These are phyloP conservation scores for Lepus oiostolus DNA, from an alignment of 2,797 vertebrate genomes.

Conservation along the genomic window DNA sequence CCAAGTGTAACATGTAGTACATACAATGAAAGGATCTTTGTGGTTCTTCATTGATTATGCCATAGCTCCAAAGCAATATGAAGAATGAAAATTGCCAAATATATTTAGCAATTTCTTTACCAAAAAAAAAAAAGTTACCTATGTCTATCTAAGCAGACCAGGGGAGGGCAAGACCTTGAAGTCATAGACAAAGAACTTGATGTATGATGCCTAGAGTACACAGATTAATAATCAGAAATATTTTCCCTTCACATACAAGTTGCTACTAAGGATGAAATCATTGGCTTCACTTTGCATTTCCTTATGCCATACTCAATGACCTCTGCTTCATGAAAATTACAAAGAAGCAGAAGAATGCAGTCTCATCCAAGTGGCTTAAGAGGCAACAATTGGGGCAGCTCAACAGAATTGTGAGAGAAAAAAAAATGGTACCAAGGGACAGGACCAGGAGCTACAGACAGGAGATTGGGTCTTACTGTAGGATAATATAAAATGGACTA, in stretches of 20 bases:
- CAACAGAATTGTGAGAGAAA: neutral
- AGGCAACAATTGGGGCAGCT: neutral
- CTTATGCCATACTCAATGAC: neutral
- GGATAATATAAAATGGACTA: neutral
- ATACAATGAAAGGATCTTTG: neutral
- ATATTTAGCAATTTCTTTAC: neutral
- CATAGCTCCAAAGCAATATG: neutral
- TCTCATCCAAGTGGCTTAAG: neutral
- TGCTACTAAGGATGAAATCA: neutral
- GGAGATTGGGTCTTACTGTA: neutral
- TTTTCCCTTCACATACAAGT: neutral
- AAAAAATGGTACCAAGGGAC: neutral
- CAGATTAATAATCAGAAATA: constrained; percentile 30
- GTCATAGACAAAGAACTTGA: neutral
- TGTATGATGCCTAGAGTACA: neutral
- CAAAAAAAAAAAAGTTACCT: too few relatives aligned
- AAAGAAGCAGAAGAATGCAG: neutral
- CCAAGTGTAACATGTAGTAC: neutral
- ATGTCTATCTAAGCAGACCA: neutral
- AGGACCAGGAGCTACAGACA: neutral
- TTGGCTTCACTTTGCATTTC: neutral
- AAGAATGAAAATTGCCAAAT: neutral
- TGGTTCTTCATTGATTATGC: neutral
- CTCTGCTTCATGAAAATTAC: constrained; percentile 8
- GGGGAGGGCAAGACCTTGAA: neutral